These are phyloP conservation scores for Cinara cedri DNA, from an alignment of 2,888 invertebrate genomes.

Conservation along the genomic window DNA sequence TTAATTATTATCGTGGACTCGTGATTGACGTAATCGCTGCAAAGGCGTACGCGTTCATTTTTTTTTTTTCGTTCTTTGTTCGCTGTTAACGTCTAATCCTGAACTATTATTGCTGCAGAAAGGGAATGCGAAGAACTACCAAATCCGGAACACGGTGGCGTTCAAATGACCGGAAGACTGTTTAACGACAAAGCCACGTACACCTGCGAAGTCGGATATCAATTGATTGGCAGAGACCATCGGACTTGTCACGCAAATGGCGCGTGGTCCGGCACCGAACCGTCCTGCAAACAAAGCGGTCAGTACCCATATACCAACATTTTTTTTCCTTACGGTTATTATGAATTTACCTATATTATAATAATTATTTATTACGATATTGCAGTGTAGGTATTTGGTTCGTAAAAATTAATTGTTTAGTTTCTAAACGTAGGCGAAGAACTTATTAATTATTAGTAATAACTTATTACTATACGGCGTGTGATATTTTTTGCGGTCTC, in stretches of 20 bases:
- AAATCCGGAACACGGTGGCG: slow-evolving; percentile 78
- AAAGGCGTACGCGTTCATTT: neutral
- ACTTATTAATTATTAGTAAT: too few species aligned
- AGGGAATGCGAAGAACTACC: slow-evolving; percentile 84
- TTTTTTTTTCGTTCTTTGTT: neutral
- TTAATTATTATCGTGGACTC: neutral
- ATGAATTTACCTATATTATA: too few species aligned
- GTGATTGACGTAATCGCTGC: neutral
- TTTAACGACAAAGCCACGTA: slow-evolving; percentile 86
- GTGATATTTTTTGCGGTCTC: too few species aligned
- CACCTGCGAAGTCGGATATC: slow-evolving; percentile 86
- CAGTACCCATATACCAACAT: too few species aligned
- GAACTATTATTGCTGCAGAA: slow-evolving; percentile 69
- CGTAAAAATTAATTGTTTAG: too few species aligned
- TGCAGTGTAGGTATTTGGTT: too few species aligned
- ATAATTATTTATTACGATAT: too few species aligned
- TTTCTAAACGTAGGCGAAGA: too few species aligned
- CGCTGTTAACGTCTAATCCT: too few species aligned
- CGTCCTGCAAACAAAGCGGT: slow-evolving; percentile 85
- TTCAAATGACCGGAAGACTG: slow-evolving; percentile 76
- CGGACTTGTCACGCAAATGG: slow-evolving; percentile 92
- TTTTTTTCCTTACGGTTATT: too few species aligned
- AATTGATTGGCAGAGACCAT: slow-evolving; percentile 84
- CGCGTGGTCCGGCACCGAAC: slow-evolving; percentile 83
- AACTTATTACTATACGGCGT: too few species aligned